Evolutionary conservation across 2,888 invertebrate species (phyloP), one percentile per base, ranked within the genome.

Genomic region (Lysandra coridon): DNA sequence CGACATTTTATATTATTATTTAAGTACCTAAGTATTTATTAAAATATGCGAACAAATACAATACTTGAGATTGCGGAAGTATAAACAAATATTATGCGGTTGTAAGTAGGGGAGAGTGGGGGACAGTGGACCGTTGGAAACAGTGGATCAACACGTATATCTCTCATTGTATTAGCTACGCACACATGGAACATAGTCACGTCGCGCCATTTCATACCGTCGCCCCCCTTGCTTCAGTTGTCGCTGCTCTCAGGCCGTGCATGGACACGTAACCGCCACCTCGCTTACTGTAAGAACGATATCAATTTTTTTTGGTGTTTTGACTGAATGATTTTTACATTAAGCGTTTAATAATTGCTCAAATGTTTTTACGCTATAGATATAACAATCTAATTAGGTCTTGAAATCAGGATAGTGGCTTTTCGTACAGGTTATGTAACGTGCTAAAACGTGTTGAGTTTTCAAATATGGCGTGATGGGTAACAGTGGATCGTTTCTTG

Each of bases 401-500:
- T 60, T n/a, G 17, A 60, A 60, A 60, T 60, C 57, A n/a, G n/a
- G n/a, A n/a, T n/a, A n/a, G n/a, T n/a, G n/a, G n/a, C n/a, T n/a
- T n/a, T n/a, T n/a, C n/a, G n/a, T n/a, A n/a, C 57, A 60, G 57
- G 57, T 60, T 60, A 60, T 60, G 57, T 17, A 17, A 60, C 2
- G 57, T 60, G 57, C 57, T 3, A 60, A 60, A 60, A 60, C 57
- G 57, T 60, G 57, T 60, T 60, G 57, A 60, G 57, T 60, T 60
- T 60, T n/a, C 57, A 60, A 53, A 60, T 60, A 60, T 60, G 57
- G 57, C 57, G 57, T 60, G 44, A 5, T 30, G 33, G 53, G 76
- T 49, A 23, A n/a, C 57, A 76, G 57, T 30, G 76, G 76, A 76
- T 33, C 23, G 76, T 23, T 76, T 75, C 40, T 30, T 49, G 14